Evolutionary conservation across 1,140 invertebrate species (phyloP).

Genomic region (Drosophila sproati): DNA sequence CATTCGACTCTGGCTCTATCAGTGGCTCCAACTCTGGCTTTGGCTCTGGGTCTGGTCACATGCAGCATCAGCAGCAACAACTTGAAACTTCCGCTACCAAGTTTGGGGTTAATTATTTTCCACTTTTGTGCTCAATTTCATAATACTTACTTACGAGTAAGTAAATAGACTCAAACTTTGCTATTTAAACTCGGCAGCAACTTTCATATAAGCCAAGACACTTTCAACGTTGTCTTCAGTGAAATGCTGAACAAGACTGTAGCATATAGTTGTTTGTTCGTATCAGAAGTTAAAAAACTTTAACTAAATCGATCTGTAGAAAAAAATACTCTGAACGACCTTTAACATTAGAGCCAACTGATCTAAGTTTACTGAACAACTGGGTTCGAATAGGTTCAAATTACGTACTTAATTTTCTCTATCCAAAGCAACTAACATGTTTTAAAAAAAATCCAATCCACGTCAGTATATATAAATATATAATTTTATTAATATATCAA

Average conservation of each 20-base stretch:
- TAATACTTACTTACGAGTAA: conserved; percentile 28
- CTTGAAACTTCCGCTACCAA: conserved; percentile 70
- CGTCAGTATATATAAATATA: too few relatives aligned
- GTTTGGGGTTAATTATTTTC: conserved; percentile 83
- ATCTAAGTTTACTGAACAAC: too few relatives aligned
- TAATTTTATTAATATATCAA: too few relatives aligned
- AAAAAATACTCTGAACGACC: too few relatives aligned
- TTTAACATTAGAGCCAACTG: too few relatives aligned
- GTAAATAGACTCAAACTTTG: conserved; percentile 25
- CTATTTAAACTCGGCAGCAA: conserved; percentile 20
- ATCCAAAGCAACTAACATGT: too few relatives aligned
- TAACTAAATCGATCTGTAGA: too few relatives aligned
- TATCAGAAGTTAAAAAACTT: too few relatives aligned
- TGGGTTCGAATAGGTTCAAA: too few relatives aligned
- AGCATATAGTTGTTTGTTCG: too few relatives aligned
- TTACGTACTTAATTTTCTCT: too few relatives aligned
- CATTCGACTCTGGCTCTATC: background rate
- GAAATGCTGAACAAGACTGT: background rate
- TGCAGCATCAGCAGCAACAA: conserved; percentile 42
- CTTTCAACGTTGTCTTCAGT: background rate
- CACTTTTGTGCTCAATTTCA: conserved; percentile 68
- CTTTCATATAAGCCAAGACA: conserved; percentile 19
- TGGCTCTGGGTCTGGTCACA: conserved; percentile 19
- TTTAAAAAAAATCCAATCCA: too few relatives aligned
- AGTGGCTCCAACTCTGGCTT: background rate